These are phyloP conservation scores for Smittia sp. DNA, from an alignment of 2,888 invertebrate species.

Conservation along the genomic window DNA sequence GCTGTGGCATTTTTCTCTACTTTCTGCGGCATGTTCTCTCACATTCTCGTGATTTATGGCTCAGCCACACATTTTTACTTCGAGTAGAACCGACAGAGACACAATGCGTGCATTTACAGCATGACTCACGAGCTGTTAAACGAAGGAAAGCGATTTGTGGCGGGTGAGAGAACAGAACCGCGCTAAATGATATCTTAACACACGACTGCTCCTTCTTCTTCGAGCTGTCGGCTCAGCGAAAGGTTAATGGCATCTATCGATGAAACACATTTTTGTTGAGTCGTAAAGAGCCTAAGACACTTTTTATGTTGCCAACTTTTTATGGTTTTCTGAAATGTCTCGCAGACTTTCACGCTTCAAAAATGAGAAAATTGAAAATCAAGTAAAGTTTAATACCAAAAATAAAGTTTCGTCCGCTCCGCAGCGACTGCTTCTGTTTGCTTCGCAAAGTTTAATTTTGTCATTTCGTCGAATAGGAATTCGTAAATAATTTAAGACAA, in stretches of 20 bases:
- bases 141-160: not conserved
- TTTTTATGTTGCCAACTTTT: not conserved
- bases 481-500: too few species aligned
- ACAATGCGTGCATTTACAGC: not conserved
- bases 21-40: not conserved
- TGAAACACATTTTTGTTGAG: conserved; percentile 10
- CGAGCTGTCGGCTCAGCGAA: not conserved
- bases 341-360: too few species aligned
- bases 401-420: too few species aligned
- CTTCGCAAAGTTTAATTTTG: too few species aligned
- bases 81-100: not conserved
- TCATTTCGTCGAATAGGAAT: too few species aligned
- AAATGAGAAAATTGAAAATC: too few species aligned
- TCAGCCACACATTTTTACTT: conserved; percentile 13
- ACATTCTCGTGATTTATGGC: conserved; percentile 29
- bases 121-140: conserved; percentile 9
- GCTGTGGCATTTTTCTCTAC: not conserved
- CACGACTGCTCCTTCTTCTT: not conserved
- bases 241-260: conserved; percentile 35
- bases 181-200: conserved; percentile 21
- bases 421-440: too few species aligned
- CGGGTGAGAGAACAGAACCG: not conserved
- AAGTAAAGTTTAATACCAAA: too few species aligned
- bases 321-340: not conserved
- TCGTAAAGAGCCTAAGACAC: not conserved